Percentiles rank a stretch among this genome's conserved stretches.
Conservation (phyloP, 2,888 invertebrate species). For the Unio delphinus region DNA sequence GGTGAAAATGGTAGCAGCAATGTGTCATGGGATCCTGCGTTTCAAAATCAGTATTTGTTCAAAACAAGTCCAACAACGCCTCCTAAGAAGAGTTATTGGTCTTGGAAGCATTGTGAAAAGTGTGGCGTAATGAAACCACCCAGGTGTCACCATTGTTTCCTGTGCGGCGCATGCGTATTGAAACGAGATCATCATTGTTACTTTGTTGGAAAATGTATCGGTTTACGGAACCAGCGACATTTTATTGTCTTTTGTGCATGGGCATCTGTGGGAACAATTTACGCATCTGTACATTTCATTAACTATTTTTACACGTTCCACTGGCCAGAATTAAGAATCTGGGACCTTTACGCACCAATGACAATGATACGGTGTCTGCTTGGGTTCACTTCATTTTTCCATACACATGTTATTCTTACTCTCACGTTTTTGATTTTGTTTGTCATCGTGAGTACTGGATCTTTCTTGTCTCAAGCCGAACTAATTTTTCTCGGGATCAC, state of each 20-base stretch:
- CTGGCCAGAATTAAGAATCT: constrained; percentile 4
- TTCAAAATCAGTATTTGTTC: no score
- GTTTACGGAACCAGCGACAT: constrained; percentile 62
- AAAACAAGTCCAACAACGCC: no score
- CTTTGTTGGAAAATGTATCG: constrained; percentile 63
- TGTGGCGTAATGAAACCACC: constrained; percentile 62
- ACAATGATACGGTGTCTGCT: constrained; percentile 14
- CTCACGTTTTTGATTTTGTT: constrained; percentile 26
- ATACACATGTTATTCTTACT: constrained; percentile 10
- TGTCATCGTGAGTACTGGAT: constrained; percentile 19
- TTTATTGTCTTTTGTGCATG: constrained; percentile 63
- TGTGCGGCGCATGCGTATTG: constrained; percentile 61
- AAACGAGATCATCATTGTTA: constrained; percentile 69
- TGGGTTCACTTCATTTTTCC: constrained; percentile 6
- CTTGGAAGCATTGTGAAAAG: constrained; percentile 60
- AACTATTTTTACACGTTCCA: constrained; percentile 10
- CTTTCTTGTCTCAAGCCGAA: constrained; percentile 18
- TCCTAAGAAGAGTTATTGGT: constrained; percentile 60
- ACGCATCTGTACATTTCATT: constrained; percentile 17
- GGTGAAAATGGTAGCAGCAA: no score
- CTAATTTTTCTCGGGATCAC: constrained; percentile 16
- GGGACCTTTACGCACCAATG: constrained; percentile 22
- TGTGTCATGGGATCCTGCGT: no score
- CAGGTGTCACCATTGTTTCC: constrained; percentile 63
- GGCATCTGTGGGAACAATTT: constrained; percentile 31